phyloP scores from a whole-genome alignment of 2,888 invertebrate species.

The Andrena hattorfiana region DNA sequence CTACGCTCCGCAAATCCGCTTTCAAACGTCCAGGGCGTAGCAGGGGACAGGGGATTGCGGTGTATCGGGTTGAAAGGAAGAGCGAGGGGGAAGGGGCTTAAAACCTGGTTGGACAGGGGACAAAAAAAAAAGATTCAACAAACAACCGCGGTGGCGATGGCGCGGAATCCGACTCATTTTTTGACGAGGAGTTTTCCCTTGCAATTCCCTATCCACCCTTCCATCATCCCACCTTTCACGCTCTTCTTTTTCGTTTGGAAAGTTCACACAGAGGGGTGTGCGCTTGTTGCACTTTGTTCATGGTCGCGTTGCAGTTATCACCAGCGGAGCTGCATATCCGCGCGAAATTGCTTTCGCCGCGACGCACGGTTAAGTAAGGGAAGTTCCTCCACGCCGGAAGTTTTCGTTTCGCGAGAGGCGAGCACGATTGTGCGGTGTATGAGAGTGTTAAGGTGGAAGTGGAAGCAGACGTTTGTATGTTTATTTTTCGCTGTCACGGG shows the following conservation, averaged over 20 bases:
- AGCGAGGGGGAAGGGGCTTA: conserved; percentile 12
- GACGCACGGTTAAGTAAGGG: conserved; percentile 9
- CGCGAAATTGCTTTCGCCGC: conserved; percentile 7
- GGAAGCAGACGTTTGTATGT: background rate
- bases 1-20: conserved; percentile 61
- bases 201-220: background rate
- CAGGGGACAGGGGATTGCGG: conserved; percentile 19
- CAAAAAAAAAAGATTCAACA: conserved; percentile 47
- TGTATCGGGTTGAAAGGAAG: conserved; percentile 47
- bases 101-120: background rate
- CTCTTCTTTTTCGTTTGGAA: background rate
- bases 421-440: background rate
- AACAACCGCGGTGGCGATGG: conserved; percentile 33
- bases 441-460: background rate
- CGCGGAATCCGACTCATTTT: conserved; percentile 34
- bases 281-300: conserved; percentile 35
- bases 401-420: background rate
- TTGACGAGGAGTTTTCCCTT: conserved; percentile 34
- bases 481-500: too few species aligned
- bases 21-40: conserved; percentile 45
- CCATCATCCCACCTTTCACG: background rate
- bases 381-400: background rate
- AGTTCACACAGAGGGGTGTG: background rate
- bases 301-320: conserved; percentile 18
- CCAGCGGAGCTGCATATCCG: background rate